A percentile compares a stretch with the other conserved stretches of the same genome.
Evolutionary conservation across 2,113 vertebrate species (phyloP).

Genomic region (Mirounga angustirostris): DNA sequence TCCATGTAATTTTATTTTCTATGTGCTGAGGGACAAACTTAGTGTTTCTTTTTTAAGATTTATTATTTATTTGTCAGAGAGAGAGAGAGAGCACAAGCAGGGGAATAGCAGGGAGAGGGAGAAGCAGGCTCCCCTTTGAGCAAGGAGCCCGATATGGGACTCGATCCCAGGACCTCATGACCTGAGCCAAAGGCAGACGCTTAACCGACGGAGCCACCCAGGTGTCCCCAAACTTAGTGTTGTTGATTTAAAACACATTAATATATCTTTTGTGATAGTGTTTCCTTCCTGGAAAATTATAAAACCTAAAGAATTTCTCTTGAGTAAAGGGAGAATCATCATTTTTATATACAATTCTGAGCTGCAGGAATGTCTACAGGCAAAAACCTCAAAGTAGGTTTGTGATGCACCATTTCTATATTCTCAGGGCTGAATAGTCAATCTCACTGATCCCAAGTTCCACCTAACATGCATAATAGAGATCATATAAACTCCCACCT

Average conservation of each 20-base stretch:
- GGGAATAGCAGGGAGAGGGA: no score
- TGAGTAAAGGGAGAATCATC: background rate
- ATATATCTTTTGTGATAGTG: background rate
- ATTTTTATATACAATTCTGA: background rate
- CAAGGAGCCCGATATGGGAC: no score
- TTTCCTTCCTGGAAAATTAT: slow-evolving; percentile 18
- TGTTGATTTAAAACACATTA: background rate
- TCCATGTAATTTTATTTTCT: background rate
- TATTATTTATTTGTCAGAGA: no score
- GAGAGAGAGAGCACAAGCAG: no score
- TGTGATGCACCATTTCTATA: background rate
- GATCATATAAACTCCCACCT: background rate
- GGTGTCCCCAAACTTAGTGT: background rate
- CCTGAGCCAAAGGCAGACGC: no score
- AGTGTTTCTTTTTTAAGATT: background rate
- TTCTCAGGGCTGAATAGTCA: background rate
- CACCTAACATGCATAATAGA: background rate
- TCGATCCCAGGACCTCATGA: no score
- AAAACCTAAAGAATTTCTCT: slow-evolving; percentile 20
- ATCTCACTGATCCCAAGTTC: background rate
- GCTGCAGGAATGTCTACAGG: background rate
- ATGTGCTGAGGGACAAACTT: background rate
- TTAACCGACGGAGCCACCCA: no score
- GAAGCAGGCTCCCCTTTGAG: no score
- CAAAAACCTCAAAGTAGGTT: background rate